phyloP scores from a whole-genome alignment of 2,113 vertebrate species.

The Lipophrys pholis region DNA sequence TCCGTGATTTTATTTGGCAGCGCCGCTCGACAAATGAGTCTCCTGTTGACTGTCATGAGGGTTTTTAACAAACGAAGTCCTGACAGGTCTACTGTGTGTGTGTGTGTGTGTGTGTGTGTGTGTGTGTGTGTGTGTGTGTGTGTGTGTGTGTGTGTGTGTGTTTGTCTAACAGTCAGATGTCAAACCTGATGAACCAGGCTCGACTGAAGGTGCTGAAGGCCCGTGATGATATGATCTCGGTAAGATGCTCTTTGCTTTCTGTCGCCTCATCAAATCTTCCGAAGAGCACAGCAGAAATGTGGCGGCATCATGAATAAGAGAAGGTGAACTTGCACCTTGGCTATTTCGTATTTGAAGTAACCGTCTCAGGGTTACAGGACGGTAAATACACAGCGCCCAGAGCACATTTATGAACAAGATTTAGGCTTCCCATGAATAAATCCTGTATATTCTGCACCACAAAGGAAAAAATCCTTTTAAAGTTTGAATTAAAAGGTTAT shows the following conservation, averaged over 20 bases:
- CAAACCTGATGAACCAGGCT: conserved; percentile 98
- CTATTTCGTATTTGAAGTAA: too few species aligned
- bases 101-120: conserved; percentile 61
- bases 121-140: conserved; percentile 33
- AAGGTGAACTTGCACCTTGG: too few species aligned
- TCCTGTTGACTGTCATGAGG: conserved; percentile 21
- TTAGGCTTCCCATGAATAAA: too few species aligned
- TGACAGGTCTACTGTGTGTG: conserved; percentile 31
- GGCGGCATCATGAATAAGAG: too few species aligned
- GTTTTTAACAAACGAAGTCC: conserved; percentile 23
- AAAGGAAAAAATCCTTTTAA: too few species aligned
- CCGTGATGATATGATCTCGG: conserved; percentile 95
- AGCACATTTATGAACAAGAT: too few species aligned
- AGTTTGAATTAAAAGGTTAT: too few species aligned
- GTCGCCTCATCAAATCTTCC: background rate
- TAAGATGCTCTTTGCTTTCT: conserved; percentile 67
- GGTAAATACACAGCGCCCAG: too few species aligned
- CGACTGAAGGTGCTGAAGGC: conserved; percentile 97
- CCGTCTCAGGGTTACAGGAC: too few species aligned
- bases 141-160: conserved; percentile 34
- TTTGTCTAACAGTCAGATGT: conserved; percentile 91
- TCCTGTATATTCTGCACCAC: too few species aligned
- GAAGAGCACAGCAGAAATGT: too few species aligned
- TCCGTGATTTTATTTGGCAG: conserved; percentile 41
- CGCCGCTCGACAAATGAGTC: conserved; percentile 10